Conservation (phyloP, 2,888 invertebrate species). For the Ormyrus pomaceus region DNA sequence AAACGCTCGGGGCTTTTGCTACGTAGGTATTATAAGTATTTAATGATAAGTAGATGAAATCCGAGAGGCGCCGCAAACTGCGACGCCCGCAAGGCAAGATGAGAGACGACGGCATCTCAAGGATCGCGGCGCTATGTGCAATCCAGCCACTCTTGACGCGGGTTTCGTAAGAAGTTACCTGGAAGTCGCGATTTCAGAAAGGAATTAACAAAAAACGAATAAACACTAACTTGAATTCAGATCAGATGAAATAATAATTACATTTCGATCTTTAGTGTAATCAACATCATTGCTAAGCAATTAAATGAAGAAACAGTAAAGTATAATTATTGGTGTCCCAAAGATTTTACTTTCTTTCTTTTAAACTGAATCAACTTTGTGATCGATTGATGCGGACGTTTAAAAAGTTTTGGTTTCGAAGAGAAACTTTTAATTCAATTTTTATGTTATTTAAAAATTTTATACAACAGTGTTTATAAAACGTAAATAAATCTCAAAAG, state of each 20-base stretch:
- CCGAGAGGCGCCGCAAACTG: background rate
- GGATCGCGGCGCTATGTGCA: conserved; percentile 37
- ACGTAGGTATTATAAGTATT: conserved; percentile 65
- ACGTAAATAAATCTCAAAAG: conserved; percentile 46
- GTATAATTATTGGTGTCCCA: conserved; percentile 5
- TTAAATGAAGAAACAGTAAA: conserved; percentile 5
- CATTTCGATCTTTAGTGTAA: conserved; percentile 32
- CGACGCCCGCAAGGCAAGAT: conserved; percentile 1
- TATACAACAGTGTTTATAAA: conserved; percentile 53
- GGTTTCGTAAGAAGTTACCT: conserved; percentile 37
- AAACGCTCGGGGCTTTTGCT: conserved; percentile 38
- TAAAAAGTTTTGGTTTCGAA: conserved; percentile 8
- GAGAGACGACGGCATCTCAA: conserved; percentile 5
- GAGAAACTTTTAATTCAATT: conserved; percentile 34
- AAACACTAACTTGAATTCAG: conserved; percentile 3
- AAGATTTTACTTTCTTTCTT: conserved; percentile 27
- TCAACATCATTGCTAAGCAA: background rate
- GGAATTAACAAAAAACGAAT: background rate
- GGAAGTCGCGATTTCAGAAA: conserved; percentile 29
- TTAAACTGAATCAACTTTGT: conserved; percentile 18
- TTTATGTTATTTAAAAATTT: conserved; percentile 48
- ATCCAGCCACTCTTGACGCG: conserved; percentile 43
- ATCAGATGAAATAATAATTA: conserved; percentile 21
- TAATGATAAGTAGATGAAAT: conserved; percentile 68
- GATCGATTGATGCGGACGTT: background rate